These are phyloP conservation scores for Tympanuchus pallidicinctus DNA, from an alignment of 2,113 vertebrate genomes.

Conservation along the genomic window DNA sequence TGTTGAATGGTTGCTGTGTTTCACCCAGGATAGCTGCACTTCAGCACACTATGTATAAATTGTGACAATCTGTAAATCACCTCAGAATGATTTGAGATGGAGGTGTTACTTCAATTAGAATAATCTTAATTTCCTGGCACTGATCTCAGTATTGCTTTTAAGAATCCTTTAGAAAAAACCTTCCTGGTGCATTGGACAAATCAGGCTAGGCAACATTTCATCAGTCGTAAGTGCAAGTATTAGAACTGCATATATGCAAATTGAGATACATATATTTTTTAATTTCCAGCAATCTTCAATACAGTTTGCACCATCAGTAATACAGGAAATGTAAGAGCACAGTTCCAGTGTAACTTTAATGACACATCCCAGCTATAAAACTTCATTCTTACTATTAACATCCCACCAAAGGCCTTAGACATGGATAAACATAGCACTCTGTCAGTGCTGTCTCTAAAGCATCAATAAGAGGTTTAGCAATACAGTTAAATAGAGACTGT, in stretches of 20 bases:
- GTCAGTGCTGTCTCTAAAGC: background rate
- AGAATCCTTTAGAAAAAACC: background rate
- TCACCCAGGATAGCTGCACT: constrained; percentile 33
- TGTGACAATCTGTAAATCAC: constrained; percentile 17
- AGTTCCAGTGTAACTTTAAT: constrained; percentile 20
- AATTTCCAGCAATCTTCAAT: background rate
- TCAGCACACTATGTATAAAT: background rate
- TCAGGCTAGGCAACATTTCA: background rate
- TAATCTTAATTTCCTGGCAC: background rate
- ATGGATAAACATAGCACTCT: background rate
- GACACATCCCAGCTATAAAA: constrained; percentile 28
- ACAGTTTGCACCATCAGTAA: background rate
- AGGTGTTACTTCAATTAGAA: background rate
- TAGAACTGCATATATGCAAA: background rate
- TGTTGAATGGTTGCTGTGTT: background rate
- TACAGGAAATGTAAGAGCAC: background rate
- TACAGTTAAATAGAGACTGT: background rate
- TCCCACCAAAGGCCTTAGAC: constrained; percentile 6
- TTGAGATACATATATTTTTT: background rate
- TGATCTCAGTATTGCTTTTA: background rate
- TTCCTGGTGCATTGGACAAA: background rate
- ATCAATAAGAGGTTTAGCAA: background rate
- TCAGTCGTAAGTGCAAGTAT: background rate
- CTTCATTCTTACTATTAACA: background rate
- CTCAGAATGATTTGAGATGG: background rate